These are phyloP conservation scores for Acrocephalus scirpaceus DNA, from an alignment of 2,797 vertebrate species.

Conservation along the genomic window DNA sequence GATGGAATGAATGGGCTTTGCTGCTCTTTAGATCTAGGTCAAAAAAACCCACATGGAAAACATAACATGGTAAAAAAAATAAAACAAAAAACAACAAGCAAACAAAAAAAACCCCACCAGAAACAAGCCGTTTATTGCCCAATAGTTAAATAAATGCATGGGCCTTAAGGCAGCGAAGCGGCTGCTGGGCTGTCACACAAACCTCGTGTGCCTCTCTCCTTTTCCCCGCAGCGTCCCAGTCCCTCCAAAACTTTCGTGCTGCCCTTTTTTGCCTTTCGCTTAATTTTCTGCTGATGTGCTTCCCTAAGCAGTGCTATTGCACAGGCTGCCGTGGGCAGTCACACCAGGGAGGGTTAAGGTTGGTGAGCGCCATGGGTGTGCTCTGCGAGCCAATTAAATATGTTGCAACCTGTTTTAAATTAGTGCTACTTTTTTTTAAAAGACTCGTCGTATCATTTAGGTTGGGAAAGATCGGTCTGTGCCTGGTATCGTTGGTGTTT, in stretches of 20 bases:
- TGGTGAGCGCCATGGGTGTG: rapidly evolving
- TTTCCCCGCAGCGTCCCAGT: rapidly evolving
- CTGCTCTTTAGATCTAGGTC: background rate
- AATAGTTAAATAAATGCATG: background rate
- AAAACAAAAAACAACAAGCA: too few relatives aligned
- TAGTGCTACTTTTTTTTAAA: background rate
- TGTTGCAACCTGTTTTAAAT: background rate
- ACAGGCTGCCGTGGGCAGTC: background rate
- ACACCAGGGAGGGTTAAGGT: rapidly evolving
- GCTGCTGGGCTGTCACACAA: background rate
- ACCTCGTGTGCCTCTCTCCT: rapidly evolving
- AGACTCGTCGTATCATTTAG: rapidly evolving
- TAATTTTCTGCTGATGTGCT: background rate
- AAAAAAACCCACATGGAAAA: background rate
- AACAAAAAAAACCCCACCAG: background rate
- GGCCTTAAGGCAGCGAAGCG: background rate
- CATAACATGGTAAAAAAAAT: background rate
- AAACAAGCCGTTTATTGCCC: background rate
- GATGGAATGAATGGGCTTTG: background rate
- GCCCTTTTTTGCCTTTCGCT: rapidly evolving
- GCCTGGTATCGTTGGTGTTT: background rate
- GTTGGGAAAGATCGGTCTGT: background rate
- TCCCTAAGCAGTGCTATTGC: background rate
- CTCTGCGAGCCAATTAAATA: background rate
- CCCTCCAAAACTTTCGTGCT: background rate